Conservation (phyloP, 2,888 invertebrate species). For the Dioctria linearis region DNA sequence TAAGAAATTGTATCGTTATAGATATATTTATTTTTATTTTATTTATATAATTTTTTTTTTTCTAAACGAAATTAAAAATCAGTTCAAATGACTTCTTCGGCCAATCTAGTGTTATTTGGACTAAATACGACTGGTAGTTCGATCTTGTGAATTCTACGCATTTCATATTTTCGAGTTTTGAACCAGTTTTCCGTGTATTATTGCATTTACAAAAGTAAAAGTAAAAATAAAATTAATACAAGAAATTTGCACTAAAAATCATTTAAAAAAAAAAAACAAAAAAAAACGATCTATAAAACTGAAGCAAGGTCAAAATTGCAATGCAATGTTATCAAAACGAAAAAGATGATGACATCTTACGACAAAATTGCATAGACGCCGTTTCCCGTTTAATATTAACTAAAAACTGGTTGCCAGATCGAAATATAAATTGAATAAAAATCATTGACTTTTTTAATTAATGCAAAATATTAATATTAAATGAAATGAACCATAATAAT, state of each 20-base stretch:
- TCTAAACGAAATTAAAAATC: too few relatives aligned
- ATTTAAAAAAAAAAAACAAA: neutral
- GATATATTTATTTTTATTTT: too few relatives aligned
- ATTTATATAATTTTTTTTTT: too few relatives aligned
- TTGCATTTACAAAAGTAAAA: neutral
- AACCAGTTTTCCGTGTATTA: neutral
- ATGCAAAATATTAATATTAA: neutral
- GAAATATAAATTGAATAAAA: neutral
- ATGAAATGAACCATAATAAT: conserved; percentile 10
- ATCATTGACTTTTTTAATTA: neutral
- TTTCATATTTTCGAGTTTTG: neutral
- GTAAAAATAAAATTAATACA: neutral
- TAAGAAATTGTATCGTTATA: too few relatives aligned
- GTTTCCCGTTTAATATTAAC: neutral
- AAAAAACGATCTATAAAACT: neutral
- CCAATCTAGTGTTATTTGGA: too few relatives aligned
- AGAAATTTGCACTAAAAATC: neutral
- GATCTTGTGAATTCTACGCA: too few relatives aligned
- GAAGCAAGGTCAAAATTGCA: conserved; percentile 12
- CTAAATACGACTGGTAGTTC: too few relatives aligned
- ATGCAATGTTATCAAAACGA: conserved; percentile 1
- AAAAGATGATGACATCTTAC: conserved; percentile 40
- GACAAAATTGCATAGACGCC: conserved; percentile 7
- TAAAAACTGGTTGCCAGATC: neutral
- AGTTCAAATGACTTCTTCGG: too few relatives aligned